These are phyloP conservation scores for Orchesella flavescens DNA, from an alignment of 2,888 invertebrate genomes.

Conservation along the genomic window DNA sequence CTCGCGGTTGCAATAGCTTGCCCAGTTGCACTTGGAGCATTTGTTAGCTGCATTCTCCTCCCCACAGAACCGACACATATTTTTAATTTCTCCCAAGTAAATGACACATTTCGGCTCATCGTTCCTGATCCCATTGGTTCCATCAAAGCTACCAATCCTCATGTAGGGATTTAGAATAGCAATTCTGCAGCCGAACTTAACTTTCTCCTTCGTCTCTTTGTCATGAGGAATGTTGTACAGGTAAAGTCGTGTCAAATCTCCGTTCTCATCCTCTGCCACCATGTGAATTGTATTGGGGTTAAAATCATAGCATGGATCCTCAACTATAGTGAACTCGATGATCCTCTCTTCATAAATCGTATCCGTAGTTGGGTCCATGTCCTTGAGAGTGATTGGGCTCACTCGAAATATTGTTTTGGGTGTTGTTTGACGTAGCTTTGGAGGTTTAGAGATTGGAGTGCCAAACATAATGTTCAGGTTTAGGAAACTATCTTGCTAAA, in stretches of 20 bases:
- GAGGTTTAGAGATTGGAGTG: not conserved
- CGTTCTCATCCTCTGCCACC: conserved; percentile 39
- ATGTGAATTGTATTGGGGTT: conserved; percentile 10
- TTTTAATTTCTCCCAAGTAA: not conserved
- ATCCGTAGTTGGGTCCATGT: conserved; percentile 45
- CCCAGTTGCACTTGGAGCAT: conserved; percentile 14
- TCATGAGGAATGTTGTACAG: conserved; percentile 43
- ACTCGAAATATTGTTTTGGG: not conserved
- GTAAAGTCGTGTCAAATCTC: conserved; percentile 19
- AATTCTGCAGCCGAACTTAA: conserved; percentile 43
- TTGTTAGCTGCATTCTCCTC: conserved; percentile 15
- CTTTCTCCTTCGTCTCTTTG: not conserved
- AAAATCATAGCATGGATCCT: conserved; percentile 32
- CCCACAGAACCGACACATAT: conserved; percentile 37
- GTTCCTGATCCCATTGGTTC: not conserved
- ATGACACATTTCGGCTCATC: conserved; percentile 16
- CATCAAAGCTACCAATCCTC: not conserved
- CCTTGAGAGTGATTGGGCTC: conserved; percentile 27
- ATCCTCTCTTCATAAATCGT: conserved; percentile 40
- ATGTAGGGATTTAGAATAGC: conserved; percentile 46
- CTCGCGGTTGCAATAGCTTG: conserved; percentile 15
- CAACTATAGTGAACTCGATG: conserved; percentile 47
- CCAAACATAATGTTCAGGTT: not conserved
- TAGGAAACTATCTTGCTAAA: no score
- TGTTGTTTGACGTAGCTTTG: not conserved